Conservation (phyloP, 1,140 invertebrate genomes). For the Tachypleus tridentatus region DNA sequence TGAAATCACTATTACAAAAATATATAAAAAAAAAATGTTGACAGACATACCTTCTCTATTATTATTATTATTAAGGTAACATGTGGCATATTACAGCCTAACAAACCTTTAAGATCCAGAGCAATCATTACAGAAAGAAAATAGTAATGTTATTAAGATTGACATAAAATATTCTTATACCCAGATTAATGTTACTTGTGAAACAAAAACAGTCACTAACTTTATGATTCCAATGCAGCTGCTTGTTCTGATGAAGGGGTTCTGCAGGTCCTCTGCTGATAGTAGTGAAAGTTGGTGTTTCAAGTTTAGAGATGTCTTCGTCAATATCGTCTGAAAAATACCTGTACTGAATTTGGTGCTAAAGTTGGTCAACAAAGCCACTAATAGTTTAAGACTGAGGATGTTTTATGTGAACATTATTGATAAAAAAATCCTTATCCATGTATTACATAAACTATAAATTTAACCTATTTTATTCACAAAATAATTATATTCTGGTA, state of each 20-base stretch:
- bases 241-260: conserved; percentile 53
- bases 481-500: no score
- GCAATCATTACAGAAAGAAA: conserved; percentile 23
- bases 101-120: neutral
- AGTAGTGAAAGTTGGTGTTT: conserved; percentile 81
- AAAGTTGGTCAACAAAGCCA: no score
- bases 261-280: conserved; percentile 74
- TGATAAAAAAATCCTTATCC: no score
- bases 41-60: no score
- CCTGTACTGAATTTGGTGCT: no score
- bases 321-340: conserved; percentile 49
- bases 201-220: conserved; percentile 37
- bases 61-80: neutral
- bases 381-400: no score
- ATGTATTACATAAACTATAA: no score
- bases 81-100: neutral
- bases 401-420: no score
- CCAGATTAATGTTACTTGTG: conserved; percentile 27
- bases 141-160: conserved; percentile 24
- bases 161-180: conserved; percentile 30
- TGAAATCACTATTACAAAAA: no score
- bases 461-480: no score
- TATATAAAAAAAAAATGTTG: no score
- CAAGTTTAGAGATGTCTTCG: conserved; percentile 73
- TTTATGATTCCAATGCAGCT: conserved; percentile 71